Evolutionary conservation across 2,113 vertebrate genomes (phyloP), one percentile per base, ranked within the genome.

Genomic region (Catharus fuscescens): DNA sequence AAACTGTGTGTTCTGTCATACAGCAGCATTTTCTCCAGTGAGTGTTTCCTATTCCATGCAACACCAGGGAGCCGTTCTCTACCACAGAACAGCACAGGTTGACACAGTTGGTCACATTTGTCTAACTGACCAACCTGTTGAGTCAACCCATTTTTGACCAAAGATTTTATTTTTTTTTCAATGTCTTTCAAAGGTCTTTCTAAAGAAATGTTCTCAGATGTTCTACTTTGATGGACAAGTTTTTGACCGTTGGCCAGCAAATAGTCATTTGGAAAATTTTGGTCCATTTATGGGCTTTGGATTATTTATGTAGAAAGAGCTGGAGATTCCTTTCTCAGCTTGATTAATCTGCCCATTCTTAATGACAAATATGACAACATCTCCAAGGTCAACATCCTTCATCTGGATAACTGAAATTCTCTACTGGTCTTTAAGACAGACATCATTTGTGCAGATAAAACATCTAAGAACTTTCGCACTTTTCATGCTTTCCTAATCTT

Each of bases 261-360:
- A n/a, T 31, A 29, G 15, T 25, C 25, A 11, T 64, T 60, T 0
- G 0, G 78, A 76, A 79, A 79, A 48, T 0, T 0, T 15, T 50
- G 19, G 50, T 65, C 61, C 0, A 0, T 62, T 90, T 79, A 18
- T 44, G 54, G 26, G 14, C 47, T 81, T 72, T 67, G 78, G 67
- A 34, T 50, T 29, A 84, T 34, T 62, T 56, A 14, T 10, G 32
- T 8, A 57, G 66, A 77, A 77, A 52, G 53, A 85, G 25, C 12
- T 57, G 24, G 28, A 92, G 26, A 52, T 61, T n/a, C 24, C 7
- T 72, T 72, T 82, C 71, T 79, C 21, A 45, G 45, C 12, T 40
- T 69, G 31, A 23, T 60, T 76, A 32, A 57, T 54, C 31, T 60
- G 60, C 45, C 44, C 32, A 8, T 53, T 69, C 66, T 47, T 65